Conservation (phyloP, 2,113 vertebrate species). For the Thinocorus orbignyianus region DNA sequence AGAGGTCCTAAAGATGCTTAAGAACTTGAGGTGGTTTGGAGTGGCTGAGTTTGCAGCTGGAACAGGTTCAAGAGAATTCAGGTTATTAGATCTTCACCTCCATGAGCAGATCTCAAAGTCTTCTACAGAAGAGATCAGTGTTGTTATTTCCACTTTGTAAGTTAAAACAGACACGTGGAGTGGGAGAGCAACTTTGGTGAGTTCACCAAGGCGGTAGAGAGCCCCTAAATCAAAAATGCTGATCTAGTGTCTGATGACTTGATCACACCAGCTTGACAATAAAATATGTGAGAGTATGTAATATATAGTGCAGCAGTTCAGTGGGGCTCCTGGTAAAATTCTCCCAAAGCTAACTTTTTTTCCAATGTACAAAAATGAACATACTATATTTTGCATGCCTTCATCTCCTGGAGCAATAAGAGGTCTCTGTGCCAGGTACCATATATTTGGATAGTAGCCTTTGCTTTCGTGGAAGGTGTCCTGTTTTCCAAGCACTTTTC, state of each 20-base stretch:
- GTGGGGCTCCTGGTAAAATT: neutral
- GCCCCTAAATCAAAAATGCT: neutral
- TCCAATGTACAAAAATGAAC: neutral
- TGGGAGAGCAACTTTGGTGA: neutral
- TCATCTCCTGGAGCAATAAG: neutral
- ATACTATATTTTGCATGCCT: neutral
- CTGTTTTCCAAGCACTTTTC: neutral
- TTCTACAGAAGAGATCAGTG: neutral
- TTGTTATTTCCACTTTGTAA: neutral
- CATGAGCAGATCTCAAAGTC: neutral
- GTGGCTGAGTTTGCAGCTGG: neutral
- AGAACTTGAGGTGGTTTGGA: neutral
- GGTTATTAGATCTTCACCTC: neutral
- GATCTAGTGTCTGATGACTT: neutral
- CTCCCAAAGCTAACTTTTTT: neutral
- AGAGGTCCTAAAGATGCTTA: neutral
- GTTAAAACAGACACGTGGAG: neutral
- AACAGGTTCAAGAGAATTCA: neutral
- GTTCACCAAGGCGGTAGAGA: neutral
- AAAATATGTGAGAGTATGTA: neutral
- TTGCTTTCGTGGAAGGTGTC: neutral
- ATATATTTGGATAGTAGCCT: accelerated
- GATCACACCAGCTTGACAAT: neutral
- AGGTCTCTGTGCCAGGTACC: neutral
- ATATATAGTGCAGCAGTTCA: neutral